phyloP scores from a whole-genome alignment of 2,888 invertebrate species.

The Arge pagana region DNA sequence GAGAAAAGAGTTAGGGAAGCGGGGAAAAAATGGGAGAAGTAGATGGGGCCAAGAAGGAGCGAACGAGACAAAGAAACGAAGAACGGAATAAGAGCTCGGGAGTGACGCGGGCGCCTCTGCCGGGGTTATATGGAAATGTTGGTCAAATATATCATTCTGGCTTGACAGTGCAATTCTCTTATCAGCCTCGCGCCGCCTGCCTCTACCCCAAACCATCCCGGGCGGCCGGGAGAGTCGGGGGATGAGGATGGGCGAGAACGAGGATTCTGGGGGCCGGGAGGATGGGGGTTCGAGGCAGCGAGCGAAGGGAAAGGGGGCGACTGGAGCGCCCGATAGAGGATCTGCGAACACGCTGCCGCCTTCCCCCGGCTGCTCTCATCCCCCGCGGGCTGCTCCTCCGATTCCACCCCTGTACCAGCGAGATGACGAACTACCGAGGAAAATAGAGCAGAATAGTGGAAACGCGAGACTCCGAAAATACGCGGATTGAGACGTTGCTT shows the following conservation, averaged over 20 bases:
- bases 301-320: constrained; percentile 42
- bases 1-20: constrained; percentile 20
- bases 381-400: constrained; percentile 38
- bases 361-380: constrained; percentile 36
- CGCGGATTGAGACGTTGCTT: constrained; percentile 37
- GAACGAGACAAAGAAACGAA: constrained; percentile 24
- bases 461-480: constrained; percentile 48
- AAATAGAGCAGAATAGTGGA: constrained; percentile 50
- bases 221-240: constrained; percentile 30
- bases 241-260: constrained; percentile 33
- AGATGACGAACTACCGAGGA: constrained; percentile 53
- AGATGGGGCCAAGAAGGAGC: constrained; percentile 29
- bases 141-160: constrained; percentile 89
- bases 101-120: constrained; percentile 51
- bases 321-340: constrained; percentile 54
- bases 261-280: constrained; percentile 29
- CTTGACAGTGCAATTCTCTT: constrained; percentile 90
- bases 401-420: constrained; percentile 33
- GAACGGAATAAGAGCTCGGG: constrained; percentile 40
- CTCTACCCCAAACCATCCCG: constrained; percentile 52
- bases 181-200: constrained; percentile 69
- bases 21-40: constrained; percentile 23
- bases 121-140: constrained; percentile 77
- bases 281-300: constrained; percentile 31
- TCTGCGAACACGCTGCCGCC: constrained; percentile 49